Conservation (phyloP, 2,888 invertebrate species). For the Griposia aprilina region DNA sequence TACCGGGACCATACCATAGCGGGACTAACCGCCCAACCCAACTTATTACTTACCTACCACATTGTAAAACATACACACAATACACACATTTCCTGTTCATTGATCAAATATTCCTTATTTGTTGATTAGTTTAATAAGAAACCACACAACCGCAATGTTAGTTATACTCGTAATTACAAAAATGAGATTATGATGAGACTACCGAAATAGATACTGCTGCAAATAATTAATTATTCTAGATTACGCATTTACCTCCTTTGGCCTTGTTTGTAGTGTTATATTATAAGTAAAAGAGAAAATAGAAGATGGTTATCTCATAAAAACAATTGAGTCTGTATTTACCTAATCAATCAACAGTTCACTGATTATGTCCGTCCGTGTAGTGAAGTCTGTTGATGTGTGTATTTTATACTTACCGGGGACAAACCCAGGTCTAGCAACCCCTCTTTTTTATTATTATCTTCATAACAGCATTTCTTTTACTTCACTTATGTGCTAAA, state of each 20-base stretch:
- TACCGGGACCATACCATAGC: too few species aligned
- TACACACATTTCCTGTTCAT: background rate
- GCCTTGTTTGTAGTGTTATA: background rate
- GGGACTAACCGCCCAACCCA: too few species aligned
- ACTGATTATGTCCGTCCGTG: background rate
- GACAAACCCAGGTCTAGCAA: conserved; percentile 82
- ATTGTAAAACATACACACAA: background rate
- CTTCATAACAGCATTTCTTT: background rate
- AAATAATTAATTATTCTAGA: background rate
- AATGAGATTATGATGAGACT: background rate
- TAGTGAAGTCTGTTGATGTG: too few species aligned
- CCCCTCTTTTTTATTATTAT: background rate
- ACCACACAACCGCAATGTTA: background rate
- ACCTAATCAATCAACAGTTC: background rate
- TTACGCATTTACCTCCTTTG: background rate
- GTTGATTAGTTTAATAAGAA: background rate
- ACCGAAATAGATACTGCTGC: background rate
- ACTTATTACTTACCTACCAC: background rate
- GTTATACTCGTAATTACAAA: conserved; percentile 7
- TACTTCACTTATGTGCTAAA: background rate
- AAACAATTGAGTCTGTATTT: background rate
- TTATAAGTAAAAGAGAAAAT: background rate
- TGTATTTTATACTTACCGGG: too few species aligned
- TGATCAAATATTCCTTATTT: background rate
- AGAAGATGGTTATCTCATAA: background rate